Evolutionary conservation across 2,797 vertebrate genomes (phyloP).

Genomic region (Hemibagrus guttatus): DNA sequence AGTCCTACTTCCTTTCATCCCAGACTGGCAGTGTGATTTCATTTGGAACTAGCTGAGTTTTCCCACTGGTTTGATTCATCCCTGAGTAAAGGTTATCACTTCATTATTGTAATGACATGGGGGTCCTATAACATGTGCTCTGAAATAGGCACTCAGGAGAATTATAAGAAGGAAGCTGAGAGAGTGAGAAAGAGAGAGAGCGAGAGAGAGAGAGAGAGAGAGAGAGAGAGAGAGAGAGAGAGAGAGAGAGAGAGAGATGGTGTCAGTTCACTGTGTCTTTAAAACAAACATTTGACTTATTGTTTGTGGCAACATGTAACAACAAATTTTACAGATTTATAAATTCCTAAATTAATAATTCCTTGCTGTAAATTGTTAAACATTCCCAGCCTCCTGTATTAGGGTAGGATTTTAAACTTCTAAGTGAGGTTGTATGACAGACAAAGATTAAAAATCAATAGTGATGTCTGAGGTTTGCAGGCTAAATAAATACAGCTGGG

Average conservation of each 20-base stretch:
- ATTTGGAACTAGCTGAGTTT: not conserved
- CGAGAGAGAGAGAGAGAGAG: too few relatives aligned
- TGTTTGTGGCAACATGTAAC: not conserved
- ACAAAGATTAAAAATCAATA: not conserved
- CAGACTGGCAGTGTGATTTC: not conserved
- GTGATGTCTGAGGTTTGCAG: not conserved
- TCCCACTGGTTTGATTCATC: not conserved
- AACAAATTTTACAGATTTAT: not conserved
- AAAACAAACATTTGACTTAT: not conserved
- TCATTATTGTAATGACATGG: not conserved
- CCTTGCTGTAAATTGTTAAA: not conserved
- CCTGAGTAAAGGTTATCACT: not conserved
- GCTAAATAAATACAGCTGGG: not conserved
- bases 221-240: too few relatives aligned
- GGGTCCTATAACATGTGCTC: not conserved
- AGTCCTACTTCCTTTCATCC: not conserved
- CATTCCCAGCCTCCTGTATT: not conserved
- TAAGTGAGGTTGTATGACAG: not conserved
- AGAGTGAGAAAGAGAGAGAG: too few relatives aligned
- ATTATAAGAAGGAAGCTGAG: too few relatives aligned
- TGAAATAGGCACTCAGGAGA: too few relatives aligned
- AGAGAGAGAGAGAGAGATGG: too few relatives aligned
- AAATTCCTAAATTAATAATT: not conserved
- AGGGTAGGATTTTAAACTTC: not conserved
- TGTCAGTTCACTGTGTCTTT: not conserved